phyloP scores from a whole-genome alignment of 1,140 invertebrate species.

The Drosophila persimilis region DNA sequence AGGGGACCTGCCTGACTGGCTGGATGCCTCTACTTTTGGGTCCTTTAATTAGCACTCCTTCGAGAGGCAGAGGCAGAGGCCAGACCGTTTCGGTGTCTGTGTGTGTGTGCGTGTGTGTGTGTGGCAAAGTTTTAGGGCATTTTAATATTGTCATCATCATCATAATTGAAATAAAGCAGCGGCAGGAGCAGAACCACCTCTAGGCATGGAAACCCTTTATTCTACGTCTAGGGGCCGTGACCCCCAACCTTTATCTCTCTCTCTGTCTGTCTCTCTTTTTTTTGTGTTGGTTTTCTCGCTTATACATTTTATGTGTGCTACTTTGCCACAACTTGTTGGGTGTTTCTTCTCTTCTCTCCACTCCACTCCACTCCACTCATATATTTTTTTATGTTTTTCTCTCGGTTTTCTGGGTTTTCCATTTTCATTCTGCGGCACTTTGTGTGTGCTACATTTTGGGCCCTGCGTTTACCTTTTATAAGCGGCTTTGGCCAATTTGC shows the following conservation, averaged over 20 bases:
- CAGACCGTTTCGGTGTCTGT: slow-evolving; percentile 3
- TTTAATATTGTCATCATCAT: slow-evolving; percentile 78
- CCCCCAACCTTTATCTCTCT: slow-evolving; percentile 29
- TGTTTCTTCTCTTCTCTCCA: slow-evolving; percentile 3
- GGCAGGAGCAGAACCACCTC: slow-evolving; percentile 25
- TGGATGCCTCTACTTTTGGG: slow-evolving; percentile 35
- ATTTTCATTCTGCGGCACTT: slow-evolving; percentile 49
- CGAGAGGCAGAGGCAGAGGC: not conserved
- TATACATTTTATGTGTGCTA: slow-evolving; percentile 60
- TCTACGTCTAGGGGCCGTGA: slow-evolving; percentile 40
- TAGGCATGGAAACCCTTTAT: slow-evolving; percentile 17
- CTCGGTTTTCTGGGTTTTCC: slow-evolving; percentile 25
- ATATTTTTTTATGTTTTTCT: not conserved
- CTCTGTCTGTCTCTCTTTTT: not conserved
- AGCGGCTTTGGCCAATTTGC: slow-evolving; percentile 77
- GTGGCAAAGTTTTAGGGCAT: slow-evolving; percentile 51
- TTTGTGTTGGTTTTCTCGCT: slow-evolving; percentile 29
- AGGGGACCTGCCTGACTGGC: not conserved
- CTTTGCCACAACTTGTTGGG: slow-evolving; percentile 70
- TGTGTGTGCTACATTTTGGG: slow-evolving; percentile 73
- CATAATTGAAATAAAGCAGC: slow-evolving; percentile 68
- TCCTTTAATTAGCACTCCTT: slow-evolving; percentile 69
- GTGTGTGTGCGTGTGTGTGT: slow-evolving; percentile 16
- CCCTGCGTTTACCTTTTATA: slow-evolving; percentile 77
- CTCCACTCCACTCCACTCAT: too few relatives aligned